Percentiles rank a stretch among this genome's conserved stretches.
phyloP scores from a whole-genome alignment of 2,888 invertebrate genomes.

The Vesta saturnalis region DNA sequence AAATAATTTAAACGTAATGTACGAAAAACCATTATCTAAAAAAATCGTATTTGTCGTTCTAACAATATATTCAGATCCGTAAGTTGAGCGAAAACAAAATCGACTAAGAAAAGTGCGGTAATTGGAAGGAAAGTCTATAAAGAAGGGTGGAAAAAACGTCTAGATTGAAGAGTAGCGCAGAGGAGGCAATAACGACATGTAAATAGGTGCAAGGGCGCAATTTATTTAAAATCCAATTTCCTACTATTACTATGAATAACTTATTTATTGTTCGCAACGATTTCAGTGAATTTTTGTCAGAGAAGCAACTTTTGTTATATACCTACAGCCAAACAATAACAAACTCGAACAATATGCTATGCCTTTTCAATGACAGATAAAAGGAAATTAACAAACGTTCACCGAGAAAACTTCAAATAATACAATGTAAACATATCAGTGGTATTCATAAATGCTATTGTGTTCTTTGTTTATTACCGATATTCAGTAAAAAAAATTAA shows the following conservation, averaged over 20 bases:
- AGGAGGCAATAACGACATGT: conserved; percentile 55
- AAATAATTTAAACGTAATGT: neutral
- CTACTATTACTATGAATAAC: conserved; percentile 53
- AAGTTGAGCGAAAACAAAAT: conserved; percentile 36
- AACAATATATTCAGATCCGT: conserved; percentile 30
- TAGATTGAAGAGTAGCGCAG: conserved; percentile 43
- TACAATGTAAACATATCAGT: conserved; percentile 25
- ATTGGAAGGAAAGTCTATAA: conserved; percentile 40
- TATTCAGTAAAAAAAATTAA: conserved; percentile 4
- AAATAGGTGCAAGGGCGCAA: conserved; percentile 55
- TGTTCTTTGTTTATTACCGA: conserved; percentile 23
- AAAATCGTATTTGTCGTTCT: conserved; percentile 25
- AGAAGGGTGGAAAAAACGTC: conserved; percentile 41
- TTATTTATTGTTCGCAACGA: conserved; percentile 49
- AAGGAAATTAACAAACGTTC: conserved; percentile 37
- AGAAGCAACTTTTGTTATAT: conserved; percentile 11
- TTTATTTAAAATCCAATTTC: conserved; percentile 57
- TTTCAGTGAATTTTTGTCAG: conserved; percentile 28
- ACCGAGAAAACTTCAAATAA: conserved; percentile 33
- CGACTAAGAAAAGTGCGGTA: conserved; percentile 39
- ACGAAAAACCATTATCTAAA: conserved; percentile 11
- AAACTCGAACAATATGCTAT: conserved; percentile 22
- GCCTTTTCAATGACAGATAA: conserved; percentile 24
- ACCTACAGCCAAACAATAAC: conserved; percentile 29
- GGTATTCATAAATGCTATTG: conserved; percentile 18